Evolutionary conservation across 2,113 vertebrate genomes (phyloP), one percentile per base, ranked within the genome.

Genomic region (Mus pahari): DNA sequence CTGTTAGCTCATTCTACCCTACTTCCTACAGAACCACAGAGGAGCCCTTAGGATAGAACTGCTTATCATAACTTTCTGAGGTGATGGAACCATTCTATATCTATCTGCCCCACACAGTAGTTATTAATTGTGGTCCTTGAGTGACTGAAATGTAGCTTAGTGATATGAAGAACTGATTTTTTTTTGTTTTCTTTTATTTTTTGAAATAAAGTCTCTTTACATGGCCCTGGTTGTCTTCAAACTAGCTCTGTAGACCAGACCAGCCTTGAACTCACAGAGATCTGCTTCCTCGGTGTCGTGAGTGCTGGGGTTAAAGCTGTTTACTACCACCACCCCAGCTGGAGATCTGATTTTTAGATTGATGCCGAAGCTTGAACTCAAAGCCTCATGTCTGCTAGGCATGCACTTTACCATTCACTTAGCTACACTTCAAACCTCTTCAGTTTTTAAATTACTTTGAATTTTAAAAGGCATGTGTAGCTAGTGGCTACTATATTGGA

Each of bases 141-240:
- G 87, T 86, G 31, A n/a, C 94, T 97, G 53, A 92, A 92, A 82
- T 86, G 45, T 90, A 36, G 60, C 64, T 55, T 55, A 82, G 71
- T 73, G 75, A 39, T 84, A 87, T 84, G 36, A 94, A 90, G 36
- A 94, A 90, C n/a, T 93, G 60, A 87, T 86, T 73, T 71, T 71
- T 71, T 22, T 71, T n/a, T 71, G 70, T 71, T 71, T 36, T 70
- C 16, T 36, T 20, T n/a, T 70, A 36, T 36, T 70, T 66, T 71
- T 71, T 71, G 33, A 71, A 36, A 71, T n/a, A 71, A 19, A 70
- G 17, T 73, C n/a, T 71, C 36, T 71, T 20, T 73, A 42, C 20
- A 73, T 73, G n/a, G 8, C 71, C n/a, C 71, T 24, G 19, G 71
- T 73, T 42, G 19, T 73, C 71, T 19, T 39, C 39, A 7, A 39